These are phyloP conservation scores for Apamea epomidion DNA, from an alignment of 2,888 invertebrate species.

Conservation along the genomic window DNA sequence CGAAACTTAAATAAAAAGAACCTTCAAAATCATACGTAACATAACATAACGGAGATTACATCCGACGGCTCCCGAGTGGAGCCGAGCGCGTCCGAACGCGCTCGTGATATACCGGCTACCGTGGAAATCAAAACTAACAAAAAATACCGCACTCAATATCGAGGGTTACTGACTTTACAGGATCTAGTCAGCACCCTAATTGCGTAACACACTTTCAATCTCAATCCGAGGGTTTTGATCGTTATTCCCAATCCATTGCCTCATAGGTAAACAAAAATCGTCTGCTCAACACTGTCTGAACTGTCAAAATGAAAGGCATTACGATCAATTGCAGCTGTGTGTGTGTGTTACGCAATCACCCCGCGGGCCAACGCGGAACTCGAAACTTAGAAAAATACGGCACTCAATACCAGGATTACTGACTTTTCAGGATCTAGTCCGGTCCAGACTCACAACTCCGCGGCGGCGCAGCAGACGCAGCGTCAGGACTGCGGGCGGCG, in stretches of 20 bases:
- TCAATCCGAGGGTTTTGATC: not conserved
- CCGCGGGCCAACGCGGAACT: not conserved
- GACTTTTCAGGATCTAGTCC: not conserved
- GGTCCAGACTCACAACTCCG: not conserved
- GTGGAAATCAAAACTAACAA: not conserved
- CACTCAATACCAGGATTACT: not conserved
- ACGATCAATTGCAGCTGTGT: not conserved
- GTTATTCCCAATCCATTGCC: not conserved
- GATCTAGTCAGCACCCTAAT: not conserved
- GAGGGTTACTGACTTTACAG: not conserved
- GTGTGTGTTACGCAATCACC: not conserved
- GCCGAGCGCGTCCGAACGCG: not conserved
- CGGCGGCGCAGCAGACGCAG: constrained; percentile 51
- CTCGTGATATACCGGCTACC: not conserved
- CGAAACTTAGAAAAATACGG: not conserved
- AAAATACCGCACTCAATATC: not conserved
- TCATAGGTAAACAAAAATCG: not conserved
- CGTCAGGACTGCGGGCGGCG: constrained; percentile 66
- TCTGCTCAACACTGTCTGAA: not conserved
- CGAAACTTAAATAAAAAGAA: constrained; percentile 46
- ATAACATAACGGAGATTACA: constrained; percentile 13
- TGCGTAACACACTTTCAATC: not conserved
- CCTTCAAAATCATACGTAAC: constrained; percentile 27
- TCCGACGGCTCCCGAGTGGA: not conserved
- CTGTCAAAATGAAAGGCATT: not conserved